A percentile compares a stretch with the other conserved stretches of the same genome.
phyloP scores from a whole-genome alignment of 2,113 vertebrate species.

The Anolis carolinensis region DNA sequence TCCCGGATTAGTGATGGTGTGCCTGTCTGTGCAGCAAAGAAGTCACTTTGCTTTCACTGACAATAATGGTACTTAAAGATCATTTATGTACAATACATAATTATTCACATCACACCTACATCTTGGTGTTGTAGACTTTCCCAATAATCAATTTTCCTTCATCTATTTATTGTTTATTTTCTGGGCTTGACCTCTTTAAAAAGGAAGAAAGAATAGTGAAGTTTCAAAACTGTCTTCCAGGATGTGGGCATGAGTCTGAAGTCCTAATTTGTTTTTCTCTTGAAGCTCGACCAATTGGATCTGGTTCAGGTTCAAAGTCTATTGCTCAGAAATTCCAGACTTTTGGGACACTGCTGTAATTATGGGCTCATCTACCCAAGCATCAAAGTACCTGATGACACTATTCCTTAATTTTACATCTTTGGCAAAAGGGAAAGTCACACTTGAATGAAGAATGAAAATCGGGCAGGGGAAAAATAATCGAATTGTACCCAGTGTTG shows the following conservation, averaged over 20 bases:
- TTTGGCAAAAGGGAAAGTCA: neutral
- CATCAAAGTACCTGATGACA: neutral
- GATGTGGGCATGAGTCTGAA: neutral
- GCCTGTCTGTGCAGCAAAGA: slow-evolving; percentile 6
- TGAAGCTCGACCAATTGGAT: neutral
- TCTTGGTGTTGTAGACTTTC: neutral
- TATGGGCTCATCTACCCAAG: neutral
- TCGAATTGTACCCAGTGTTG: neutral
- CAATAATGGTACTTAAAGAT: slow-evolving; percentile 7
- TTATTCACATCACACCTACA: neutral
- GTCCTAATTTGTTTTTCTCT: neutral
- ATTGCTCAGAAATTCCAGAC: neutral
- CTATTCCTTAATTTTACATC: neutral
- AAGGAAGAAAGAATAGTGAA: neutral
- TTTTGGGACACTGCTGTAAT: neutral
- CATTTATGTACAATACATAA: slow-evolving; percentile 2
- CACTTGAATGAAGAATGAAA: neutral
- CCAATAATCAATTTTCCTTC: neutral
- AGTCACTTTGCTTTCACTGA: slow-evolving; percentile 11
- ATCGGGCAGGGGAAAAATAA: neutral
- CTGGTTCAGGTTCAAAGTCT: neutral
- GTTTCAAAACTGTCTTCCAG: neutral
- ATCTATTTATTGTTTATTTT: neutral
- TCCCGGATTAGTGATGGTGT: slow-evolving; percentile 22
- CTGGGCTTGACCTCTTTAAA: neutral